Evolutionary conservation across 1,140 invertebrate genomes (phyloP), one percentile per base, ranked within the genome.

Genomic region (Bactericera cockerelli): DNA sequence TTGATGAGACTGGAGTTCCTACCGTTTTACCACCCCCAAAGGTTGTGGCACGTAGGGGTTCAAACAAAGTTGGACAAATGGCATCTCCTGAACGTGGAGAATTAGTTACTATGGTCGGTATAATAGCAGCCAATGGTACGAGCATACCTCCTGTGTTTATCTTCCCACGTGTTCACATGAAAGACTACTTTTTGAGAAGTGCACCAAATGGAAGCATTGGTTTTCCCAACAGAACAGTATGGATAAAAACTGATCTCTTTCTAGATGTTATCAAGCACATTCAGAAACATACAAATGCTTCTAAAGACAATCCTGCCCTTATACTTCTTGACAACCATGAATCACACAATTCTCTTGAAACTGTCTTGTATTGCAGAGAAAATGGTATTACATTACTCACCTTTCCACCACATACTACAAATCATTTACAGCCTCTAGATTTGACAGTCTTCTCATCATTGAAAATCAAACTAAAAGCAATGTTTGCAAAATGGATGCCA

Each of bases 391-490:
- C 65, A 19, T 22, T 70, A 26, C 62, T 77, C 4, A 71, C 72
- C 55, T 66, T 77, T 53, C 72, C 74, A 59, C 72, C 74, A 33
- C 74, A 76, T 60, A 70, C 65, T 21, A 70, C 68, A 33, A 69
- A 75, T 65, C 71, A 70, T 63, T 65, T 77, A 56, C 74, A 77
- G 60, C 75, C 75, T 11, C 62, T 77, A 1, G 74, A 76, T 64
- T 65, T 71, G 14, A 58, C 64, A 57, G 68, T 75, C 49, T 76
- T 67, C 69, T 66, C 67, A 0, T 68, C 72, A 33, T 69, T 77
- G 11, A 75, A 76, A 66, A 61, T 61, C 55, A 63, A 65, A 59
- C 68, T 68, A 33, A 67, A 67, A 53, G 57, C 62, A 59, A 62
- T 62, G 31, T 59, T 36, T 59, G 62, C 70, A 56, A 60, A 53